Base-by-base conservation (phyloP, 37 sponge, comb jelly and placozoan genomes). In the Beroe ovata region DNA sequence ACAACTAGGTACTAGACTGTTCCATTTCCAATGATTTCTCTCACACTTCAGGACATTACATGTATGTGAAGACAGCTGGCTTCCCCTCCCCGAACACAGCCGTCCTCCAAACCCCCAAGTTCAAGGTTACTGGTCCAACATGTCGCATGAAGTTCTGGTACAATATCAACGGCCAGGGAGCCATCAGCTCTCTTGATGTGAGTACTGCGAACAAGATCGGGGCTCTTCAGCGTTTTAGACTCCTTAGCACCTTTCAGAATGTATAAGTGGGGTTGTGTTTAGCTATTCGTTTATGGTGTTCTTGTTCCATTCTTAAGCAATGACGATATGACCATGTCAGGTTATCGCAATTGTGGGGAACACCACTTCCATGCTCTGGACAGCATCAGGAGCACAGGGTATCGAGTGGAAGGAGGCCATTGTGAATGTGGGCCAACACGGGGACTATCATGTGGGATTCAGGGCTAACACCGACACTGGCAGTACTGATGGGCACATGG, bases 61-160 rank as follows among this genome's bases (percentile, higher is more conserved):
- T 77, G 84, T 77, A 77, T 35, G 33, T 42, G 36, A 77, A 77
- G 84, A 77, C 84, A 26, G 84, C 39, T 16, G 84, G 84, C 1
- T 77, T 77, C 84, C 54, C 84, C 6, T n/a, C 25, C 4, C 84
- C 84, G 28, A 77, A 77, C 84, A 25, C 28, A 42, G 84, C 84
- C 26, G 21, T 40, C 28, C 11, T 77, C 35, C 8, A 6, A 77
- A 77, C 54, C n/a, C 84, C 84, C 22, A 39, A 77, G 84, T 77
- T 77, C 47, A 54, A 42, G 8, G 84, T 77, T 0, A 77, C 84
- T 16, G 84, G 84, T 16, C 84, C 84, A 1, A 36, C 84, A 23
- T 77, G 84, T 41, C 42, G 84, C 6, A 30, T 77, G n/a, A 39
- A 77, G 84, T 77, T 77, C 84, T 77, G 84, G 84, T 77, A 77